These are phyloP conservation scores for Neosalanx taihuensis DNA, from an alignment of 2,797 vertebrate genomes.

Conservation along the genomic window DNA sequence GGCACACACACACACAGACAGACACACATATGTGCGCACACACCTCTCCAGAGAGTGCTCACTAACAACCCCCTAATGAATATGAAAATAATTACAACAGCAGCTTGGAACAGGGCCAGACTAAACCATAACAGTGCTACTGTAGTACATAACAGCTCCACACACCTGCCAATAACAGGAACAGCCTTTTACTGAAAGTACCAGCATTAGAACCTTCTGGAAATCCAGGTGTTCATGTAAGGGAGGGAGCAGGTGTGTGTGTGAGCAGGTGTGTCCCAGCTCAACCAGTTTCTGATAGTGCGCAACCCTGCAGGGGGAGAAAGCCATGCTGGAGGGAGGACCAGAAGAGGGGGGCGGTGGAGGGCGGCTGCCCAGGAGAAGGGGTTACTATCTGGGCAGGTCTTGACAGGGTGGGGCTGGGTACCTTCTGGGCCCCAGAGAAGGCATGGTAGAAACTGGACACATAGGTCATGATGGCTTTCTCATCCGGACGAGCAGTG, in stretches of 20 bases:
- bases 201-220: conserved; percentile 5
- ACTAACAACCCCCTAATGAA: conserved; percentile 40
- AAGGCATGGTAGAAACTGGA: conserved; percentile 99
- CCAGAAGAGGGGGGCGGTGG: conserved; percentile 44
- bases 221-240: background rate
- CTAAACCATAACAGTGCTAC: no score
- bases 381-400: conserved; percentile 36
- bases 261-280: conserved; percentile 39
- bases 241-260: background rate
- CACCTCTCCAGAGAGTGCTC: conserved; percentile 23
- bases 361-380: conserved; percentile 32
- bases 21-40: conserved; percentile 6
- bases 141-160: no score
- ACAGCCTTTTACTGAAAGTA: conserved; percentile 11
- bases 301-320: conserved; percentile 46
- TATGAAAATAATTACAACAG: conserved; percentile 38
- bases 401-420: conserved; percentile 19
- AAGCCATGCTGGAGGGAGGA: conserved; percentile 62
- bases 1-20: background rate
- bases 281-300: conserved; percentile 10
- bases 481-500: conserved; percentile 94
- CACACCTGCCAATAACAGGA: background rate
- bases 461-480: conserved; percentile 98
- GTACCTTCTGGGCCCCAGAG: conserved; percentile 85
- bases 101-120: background rate